phyloP scores from a whole-genome alignment of 2,888 invertebrate genomes.

The Caenorhabditis sp. region DNA sequence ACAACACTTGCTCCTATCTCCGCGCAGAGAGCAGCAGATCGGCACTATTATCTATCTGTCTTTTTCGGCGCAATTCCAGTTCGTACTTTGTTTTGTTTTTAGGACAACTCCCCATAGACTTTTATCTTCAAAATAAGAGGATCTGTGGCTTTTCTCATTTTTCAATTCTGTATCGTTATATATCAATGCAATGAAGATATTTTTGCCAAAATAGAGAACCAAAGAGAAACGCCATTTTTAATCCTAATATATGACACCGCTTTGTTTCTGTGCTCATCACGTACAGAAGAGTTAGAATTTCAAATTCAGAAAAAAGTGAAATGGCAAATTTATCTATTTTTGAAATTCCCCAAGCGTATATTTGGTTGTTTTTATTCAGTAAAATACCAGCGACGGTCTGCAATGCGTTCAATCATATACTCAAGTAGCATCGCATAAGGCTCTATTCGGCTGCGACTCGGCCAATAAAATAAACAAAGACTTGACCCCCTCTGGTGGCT shows the following conservation, averaged over 20 bases:
- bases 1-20: constrained; percentile 47
- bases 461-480: constrained; percentile 56
- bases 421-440: constrained; percentile 33
- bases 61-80: too few species aligned
- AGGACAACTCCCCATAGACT: neutral
- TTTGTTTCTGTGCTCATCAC: too few species aligned
- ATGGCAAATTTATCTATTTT: too few species aligned
- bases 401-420: constrained; percentile 18
- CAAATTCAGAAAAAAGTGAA: constrained; percentile 3
- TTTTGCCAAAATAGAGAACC: neutral
- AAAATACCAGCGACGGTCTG: too few species aligned
- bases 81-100: neutral
- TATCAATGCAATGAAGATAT: too few species aligned
- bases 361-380: too few species aligned
- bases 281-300: too few species aligned
- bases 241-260: constrained; percentile 47
- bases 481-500: constrained; percentile 45
- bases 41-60: constrained; percentile 38
- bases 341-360: too few species aligned
- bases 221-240: constrained; percentile 32
- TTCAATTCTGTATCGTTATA: too few species aligned
- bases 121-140: neutral
- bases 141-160: too few species aligned
- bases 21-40: constrained; percentile 38
- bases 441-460: constrained; percentile 6